Conservation (phyloP, 1,140 invertebrate genomes). For the Littorina saxatilis region DNA sequence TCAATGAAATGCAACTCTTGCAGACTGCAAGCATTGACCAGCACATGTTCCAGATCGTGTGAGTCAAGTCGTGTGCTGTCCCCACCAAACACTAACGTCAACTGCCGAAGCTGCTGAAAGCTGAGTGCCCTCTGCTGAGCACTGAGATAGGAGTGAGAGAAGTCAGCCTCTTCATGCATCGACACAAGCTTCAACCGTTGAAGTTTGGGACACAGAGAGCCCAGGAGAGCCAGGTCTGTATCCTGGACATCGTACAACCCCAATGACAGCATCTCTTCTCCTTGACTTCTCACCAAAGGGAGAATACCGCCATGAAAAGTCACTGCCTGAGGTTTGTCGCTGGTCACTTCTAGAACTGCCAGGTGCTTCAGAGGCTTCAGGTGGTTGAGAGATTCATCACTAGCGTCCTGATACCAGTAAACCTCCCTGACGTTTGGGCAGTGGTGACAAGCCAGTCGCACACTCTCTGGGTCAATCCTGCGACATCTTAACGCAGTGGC, state of each 20-base stretch:
- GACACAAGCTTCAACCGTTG: constrained; percentile 33
- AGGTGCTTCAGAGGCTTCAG: constrained; percentile 27
- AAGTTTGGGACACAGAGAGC: constrained; percentile 21
- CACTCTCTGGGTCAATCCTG: constrained; percentile 28
- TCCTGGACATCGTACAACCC: constrained; percentile 37
- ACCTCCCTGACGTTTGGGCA: constrained; percentile 31
- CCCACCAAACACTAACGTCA: constrained; percentile 32
- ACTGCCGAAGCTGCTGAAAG: constrained; percentile 12
- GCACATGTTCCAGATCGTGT: constrained; percentile 2
- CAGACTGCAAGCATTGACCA: constrained; percentile 19
- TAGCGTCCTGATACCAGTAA: constrained; percentile 35
- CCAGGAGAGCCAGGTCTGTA: constrained; percentile 26
- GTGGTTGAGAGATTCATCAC: constrained; percentile 7
- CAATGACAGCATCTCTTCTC: background rate
- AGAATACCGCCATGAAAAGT: constrained; percentile 37
- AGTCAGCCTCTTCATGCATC: constrained; percentile 24
- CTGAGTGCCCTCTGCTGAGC: background rate
- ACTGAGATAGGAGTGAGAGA: constrained; percentile 17
- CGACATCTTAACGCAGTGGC: constrained; percentile 36
- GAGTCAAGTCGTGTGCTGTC: constrained; percentile 10
- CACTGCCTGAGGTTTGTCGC: constrained; percentile 31
- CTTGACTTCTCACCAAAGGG: constrained; percentile 23
- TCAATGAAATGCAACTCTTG: constrained; percentile 29
- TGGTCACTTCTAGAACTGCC: constrained; percentile 35
- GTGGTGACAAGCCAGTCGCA: constrained; percentile 10